Conservation (phyloP, 35 echinoderm and acorn worm genomes). For the Acanthaster planci region DNA sequence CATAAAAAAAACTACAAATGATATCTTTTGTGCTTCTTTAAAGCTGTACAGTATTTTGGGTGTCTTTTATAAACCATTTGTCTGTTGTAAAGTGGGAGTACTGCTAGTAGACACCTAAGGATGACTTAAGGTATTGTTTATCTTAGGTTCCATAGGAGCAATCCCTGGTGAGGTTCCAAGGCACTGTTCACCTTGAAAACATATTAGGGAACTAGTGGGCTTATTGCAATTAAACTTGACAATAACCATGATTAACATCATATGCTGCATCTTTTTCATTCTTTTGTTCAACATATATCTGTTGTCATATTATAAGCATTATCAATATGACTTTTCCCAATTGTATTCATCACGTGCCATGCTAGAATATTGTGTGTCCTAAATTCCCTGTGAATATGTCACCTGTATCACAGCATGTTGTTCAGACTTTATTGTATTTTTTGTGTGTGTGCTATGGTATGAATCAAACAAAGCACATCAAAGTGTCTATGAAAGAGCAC, state of each 20-base stretch:
- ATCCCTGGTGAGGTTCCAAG: background rate
- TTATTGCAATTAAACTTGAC: slow-evolving; percentile 2
- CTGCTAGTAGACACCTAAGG: background rate
- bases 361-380: too few relatives aligned
- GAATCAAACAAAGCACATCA: too few relatives aligned
- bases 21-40: background rate
- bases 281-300: background rate
- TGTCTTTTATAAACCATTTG: slow-evolving; percentile 21
- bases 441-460: too few relatives aligned
- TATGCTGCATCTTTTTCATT: slow-evolving; percentile 14
- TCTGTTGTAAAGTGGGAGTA: background rate
- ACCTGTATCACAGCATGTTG: too few relatives aligned
- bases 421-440: too few relatives aligned
- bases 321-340: background rate
- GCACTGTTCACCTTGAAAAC: background rate
- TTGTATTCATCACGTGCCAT: background rate
- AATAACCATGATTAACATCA: background rate
- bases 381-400: too few relatives aligned
- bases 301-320: background rate
- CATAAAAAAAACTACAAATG: too few relatives aligned
- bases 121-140: slow-evolving; percentile 23
- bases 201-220: background rate
- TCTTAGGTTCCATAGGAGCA: slow-evolving; percentile 2
- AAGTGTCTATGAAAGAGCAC: too few relatives aligned
- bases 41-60: background rate